These are phyloP conservation scores for Trisateles emortualis DNA, from an alignment of 2,888 invertebrate species.

Conservation along the genomic window DNA sequence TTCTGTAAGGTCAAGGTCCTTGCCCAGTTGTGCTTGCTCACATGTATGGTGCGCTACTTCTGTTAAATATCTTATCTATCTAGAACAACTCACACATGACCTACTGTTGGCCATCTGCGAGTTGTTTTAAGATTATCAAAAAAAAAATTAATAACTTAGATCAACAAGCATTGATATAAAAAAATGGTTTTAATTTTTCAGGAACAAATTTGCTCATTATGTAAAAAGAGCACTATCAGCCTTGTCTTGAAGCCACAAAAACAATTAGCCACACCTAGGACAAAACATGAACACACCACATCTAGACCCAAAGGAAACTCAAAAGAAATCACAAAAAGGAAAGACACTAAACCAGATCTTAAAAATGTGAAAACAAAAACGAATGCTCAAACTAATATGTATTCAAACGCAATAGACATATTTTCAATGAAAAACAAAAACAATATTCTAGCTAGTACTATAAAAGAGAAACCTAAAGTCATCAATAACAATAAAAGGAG, in stretches of 20 bases:
- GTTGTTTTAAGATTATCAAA: too few species aligned
- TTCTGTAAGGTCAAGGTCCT: too few species aligned
- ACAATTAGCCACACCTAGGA: conserved; percentile 9
- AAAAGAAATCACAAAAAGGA: conserved; percentile 13
- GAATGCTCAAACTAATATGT: conserved; percentile 59
- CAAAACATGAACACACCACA: conserved; percentile 13
- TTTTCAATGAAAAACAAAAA: conserved; percentile 72
- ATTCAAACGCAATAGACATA: conserved; percentile 69
- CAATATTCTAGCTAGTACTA: conserved; percentile 57
- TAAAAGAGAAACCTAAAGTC: conserved; percentile 61
- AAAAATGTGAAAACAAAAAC: conserved; percentile 17
- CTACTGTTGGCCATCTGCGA: too few species aligned
- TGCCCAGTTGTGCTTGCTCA: too few species aligned
- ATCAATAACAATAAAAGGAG: conserved; percentile 79
- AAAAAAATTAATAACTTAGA: too few species aligned
- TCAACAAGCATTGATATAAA: too few species aligned
- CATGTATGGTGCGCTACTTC: too few species aligned
- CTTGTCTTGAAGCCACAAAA: conserved; percentile 57
- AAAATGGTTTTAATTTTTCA: conserved; percentile 46
- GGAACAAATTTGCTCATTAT: conserved; percentile 73
- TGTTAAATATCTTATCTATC: too few species aligned
- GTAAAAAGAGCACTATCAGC: conserved; percentile 59
- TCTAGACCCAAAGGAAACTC: conserved; percentile 9
- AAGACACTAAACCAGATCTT: background rate
- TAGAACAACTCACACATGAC: too few species aligned